A percentile compares a stretch with the other conserved stretches of the same genome.
These are phyloP conservation scores for Nyctibius bracteatus DNA, from an alignment of 2,113 vertebrate species.

Conservation along the genomic window DNA sequence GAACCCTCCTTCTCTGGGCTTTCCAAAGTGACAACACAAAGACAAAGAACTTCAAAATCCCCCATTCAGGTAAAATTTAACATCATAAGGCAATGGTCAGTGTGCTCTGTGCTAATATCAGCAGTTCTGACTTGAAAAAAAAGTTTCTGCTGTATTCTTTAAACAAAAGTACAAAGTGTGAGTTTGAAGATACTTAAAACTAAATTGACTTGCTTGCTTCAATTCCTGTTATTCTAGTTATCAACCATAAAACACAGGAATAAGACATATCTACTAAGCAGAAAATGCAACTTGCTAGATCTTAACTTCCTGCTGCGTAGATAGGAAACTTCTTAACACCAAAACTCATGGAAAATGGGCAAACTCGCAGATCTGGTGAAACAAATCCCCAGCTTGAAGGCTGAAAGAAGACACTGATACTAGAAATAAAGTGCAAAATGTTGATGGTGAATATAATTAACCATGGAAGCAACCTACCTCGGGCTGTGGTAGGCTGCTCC, in stretches of 20 bases:
- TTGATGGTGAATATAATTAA: not conserved
- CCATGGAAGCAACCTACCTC: not conserved
- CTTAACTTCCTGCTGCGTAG: not conserved
- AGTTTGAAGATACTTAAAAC: not conserved
- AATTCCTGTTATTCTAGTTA: not conserved
- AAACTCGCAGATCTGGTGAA: not conserved
- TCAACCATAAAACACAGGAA: not conserved
- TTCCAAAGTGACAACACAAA: not conserved
- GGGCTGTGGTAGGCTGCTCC: not conserved
- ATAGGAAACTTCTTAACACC: not conserved
- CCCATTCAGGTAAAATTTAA: not conserved
- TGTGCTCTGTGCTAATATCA: not conserved
- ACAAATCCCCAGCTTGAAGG: not conserved
- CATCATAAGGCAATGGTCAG: not conserved
- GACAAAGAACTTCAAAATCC: not conserved
- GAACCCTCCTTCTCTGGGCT: not conserved
- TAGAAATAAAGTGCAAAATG: not conserved
- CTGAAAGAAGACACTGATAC: not conserved
- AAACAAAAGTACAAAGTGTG: not conserved
- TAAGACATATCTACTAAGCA: not conserved
- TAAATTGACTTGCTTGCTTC: not conserved
- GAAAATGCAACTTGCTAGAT: not conserved
- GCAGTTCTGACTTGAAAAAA: not conserved
- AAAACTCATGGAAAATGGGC: not conserved
- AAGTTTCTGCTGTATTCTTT: not conserved